A percentile compares a stretch with the other conserved stretches of the same genome.
Conservation (phyloP, 2,797 vertebrate genomes). For the Loriculus beryllinus region DNA sequence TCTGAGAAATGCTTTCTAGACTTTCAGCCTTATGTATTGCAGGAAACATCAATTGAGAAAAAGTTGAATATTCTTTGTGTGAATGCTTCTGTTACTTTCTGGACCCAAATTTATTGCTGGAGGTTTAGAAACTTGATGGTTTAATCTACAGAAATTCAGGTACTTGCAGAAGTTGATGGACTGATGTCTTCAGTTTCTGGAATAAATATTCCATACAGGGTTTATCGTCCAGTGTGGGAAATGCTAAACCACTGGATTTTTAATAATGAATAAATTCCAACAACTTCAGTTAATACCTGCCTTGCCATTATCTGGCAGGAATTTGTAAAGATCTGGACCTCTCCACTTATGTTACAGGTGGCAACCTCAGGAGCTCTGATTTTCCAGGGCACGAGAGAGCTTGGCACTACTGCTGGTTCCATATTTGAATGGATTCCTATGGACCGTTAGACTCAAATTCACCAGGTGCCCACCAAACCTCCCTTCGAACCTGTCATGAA, state of each 20-base stretch:
- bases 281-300: constrained; percentile 54
- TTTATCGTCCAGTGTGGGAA: constrained; percentile 50
- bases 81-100: constrained; percentile 33
- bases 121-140: constrained; percentile 70
- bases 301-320: constrained; percentile 61
- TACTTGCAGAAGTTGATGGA: constrained; percentile 68
- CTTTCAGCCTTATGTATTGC: constrained; percentile 47
- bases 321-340: constrained; percentile 69
- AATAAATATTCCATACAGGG: constrained; percentile 49
- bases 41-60: constrained; percentile 9
- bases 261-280: constrained; percentile 40
- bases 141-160: constrained; percentile 71
- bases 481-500: constrained; percentile 65
- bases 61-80: constrained; percentile 6
- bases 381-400: constrained; percentile 70
- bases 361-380: constrained; percentile 69
- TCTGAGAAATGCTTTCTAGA: constrained; percentile 25
- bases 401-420: constrained; percentile 69
- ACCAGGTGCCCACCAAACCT: constrained; percentile 66
- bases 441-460: constrained; percentile 69
- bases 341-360: constrained; percentile 71
- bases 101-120: constrained; percentile 59
- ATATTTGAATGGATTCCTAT: constrained; percentile 69
- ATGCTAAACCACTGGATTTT: constrained; percentile 44
- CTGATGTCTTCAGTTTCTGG: constrained; percentile 51